Conservation (phyloP, 2,888 invertebrate species). For the Pardosa pseudoannulata region DNA sequence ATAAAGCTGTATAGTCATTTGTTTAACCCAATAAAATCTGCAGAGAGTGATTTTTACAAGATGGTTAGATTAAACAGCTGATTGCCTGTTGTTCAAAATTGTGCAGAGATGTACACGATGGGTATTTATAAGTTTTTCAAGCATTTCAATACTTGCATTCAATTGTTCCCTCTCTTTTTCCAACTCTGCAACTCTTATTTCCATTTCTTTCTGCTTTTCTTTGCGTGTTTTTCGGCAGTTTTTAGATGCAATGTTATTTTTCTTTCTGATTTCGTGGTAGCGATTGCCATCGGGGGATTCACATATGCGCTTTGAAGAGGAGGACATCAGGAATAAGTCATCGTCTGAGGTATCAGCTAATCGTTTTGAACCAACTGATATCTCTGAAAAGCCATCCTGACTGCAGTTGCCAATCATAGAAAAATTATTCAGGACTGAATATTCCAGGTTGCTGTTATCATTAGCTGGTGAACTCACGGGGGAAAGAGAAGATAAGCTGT, state of each 20-base stretch:
- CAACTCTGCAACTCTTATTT: conserved; percentile 94
- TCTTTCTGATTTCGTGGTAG: conserved; percentile 82
- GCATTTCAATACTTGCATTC: conserved; percentile 75
- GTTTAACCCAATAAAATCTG: no score
- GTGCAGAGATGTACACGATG: no score
- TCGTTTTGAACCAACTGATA: conserved; percentile 14
- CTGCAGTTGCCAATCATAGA: conserved; percentile 22
- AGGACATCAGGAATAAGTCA: conserved; percentile 18
- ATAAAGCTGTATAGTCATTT: no score
- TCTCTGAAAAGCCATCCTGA: conserved; percentile 37
- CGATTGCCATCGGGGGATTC: conserved; percentile 1
- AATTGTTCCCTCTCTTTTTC: conserved; percentile 84
- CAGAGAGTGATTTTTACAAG: no score
- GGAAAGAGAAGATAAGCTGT: conserved; percentile 36
- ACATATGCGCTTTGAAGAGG: neutral
- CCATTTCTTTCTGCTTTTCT: conserved; percentile 98
- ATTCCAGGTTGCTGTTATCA: conserved; percentile 50
- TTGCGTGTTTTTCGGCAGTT: conserved; percentile 94
- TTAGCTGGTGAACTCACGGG: conserved; percentile 3
- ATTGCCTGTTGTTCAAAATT: no score
- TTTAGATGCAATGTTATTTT: conserved; percentile 98
- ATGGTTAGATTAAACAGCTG: no score
- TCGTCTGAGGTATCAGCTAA: conserved; percentile 24
- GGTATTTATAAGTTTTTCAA: conserved; percentile 76
- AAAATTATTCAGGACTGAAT: conserved; percentile 28